Conservation (phyloP, 2,113 vertebrate genomes). For the Calidris pugnax region DNA sequence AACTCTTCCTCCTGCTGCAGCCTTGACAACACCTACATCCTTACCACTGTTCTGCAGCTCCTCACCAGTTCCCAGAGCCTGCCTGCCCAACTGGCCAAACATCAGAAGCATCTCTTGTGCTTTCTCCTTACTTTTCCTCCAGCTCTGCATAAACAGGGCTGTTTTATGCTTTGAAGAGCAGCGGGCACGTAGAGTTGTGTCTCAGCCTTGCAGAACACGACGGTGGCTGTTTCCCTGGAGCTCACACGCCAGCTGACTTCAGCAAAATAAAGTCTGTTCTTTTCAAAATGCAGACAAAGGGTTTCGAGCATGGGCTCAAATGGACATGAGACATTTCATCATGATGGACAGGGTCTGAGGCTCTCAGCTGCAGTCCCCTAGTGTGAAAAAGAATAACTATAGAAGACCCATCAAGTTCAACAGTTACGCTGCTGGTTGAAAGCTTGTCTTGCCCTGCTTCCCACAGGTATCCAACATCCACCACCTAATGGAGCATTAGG, state of each 20-base stretch:
- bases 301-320: background rate
- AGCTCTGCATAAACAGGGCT: background rate
- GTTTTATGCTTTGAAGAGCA: background rate
- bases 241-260: background rate
- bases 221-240: background rate
- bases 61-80: background rate
- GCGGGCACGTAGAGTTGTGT: background rate
- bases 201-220: background rate
- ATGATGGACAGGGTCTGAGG: background rate
- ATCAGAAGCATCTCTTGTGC: background rate
- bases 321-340: background rate
- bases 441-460: background rate
- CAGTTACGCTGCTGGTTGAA: background rate
- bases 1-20: background rate
- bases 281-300: background rate
- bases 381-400: background rate
- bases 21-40: background rate
- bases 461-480: background rate
- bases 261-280: background rate
- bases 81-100: background rate
- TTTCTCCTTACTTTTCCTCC: background rate
- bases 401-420: background rate
- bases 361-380: background rate
- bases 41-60: background rate
- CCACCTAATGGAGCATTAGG: background rate